Evolutionary conservation across 30 jellyfish, hydroid and myxozoan species (phyloP).

Genomic region (Aurelia aurita): DNA sequence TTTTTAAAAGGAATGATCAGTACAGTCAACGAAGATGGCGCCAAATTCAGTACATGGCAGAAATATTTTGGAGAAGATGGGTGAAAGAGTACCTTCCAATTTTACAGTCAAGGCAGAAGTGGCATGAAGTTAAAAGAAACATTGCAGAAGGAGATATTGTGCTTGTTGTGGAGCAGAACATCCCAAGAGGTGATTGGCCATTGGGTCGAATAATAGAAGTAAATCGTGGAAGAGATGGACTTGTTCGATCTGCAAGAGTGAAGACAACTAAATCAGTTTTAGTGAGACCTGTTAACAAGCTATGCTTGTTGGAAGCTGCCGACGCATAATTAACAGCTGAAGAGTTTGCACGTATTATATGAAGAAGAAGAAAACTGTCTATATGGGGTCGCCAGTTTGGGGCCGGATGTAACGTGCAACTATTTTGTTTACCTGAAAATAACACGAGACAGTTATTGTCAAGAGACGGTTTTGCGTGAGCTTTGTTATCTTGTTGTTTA

Average conservation of each 20-base stretch:
- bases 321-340: neutral
- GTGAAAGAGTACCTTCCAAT: conserved; percentile 31
- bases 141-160: conserved; percentile 41
- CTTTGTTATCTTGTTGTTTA: no score
- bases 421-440: no score
- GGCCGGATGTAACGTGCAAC: no score
- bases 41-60: conserved; percentile 46
- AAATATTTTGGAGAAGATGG: conserved; percentile 58
- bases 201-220: conserved; percentile 49
- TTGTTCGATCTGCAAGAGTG: conserved; percentile 46
- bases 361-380: conserved; percentile 42
- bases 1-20: no score
- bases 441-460: no score
- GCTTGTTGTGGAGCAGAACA: conserved; percentile 47
- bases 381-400: conserved; percentile 38
- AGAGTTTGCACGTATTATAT: conserved; percentile 18
- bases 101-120: conserved; percentile 36
- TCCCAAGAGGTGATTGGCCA: conserved; percentile 64
- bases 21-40: conserved; percentile 57
- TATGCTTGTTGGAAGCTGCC: conserved; percentile 58
- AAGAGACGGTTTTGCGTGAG: no score
- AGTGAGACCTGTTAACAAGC: conserved; percentile 46
- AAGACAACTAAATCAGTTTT: conserved; percentile 17
- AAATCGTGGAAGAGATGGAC: no score
- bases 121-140: conserved; percentile 21